Evolutionary conservation across 2,797 vertebrate species (phyloP).

Genomic region (Crenuchus spilurus): DNA sequence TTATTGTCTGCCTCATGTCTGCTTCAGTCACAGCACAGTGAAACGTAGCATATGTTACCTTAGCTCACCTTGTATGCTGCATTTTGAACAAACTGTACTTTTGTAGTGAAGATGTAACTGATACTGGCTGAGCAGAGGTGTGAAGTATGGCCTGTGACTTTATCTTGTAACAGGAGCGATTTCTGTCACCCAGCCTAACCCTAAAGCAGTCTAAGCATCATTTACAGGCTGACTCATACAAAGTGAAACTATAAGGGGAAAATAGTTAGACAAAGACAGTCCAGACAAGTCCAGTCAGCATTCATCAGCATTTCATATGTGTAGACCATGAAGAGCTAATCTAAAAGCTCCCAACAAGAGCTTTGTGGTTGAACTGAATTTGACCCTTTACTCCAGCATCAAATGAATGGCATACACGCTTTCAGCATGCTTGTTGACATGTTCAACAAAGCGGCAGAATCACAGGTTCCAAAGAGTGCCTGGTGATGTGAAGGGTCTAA

Average conservation of each 20-base stretch:
- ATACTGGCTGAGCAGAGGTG: not conserved
- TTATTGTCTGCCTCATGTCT: not conserved
- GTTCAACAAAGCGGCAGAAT: not conserved
- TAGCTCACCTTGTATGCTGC: not conserved
- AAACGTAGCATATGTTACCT: not conserved
- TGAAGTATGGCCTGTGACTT: not conserved
- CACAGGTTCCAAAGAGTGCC: slow-evolving; percentile 1
- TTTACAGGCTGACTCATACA: not conserved
- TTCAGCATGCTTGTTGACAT: slow-evolving; percentile 20
- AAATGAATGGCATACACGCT: slow-evolving; percentile 19
- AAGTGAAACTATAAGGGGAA: not conserved
- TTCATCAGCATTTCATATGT: not conserved
- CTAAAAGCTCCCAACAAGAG: not conserved
- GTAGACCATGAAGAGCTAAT: not conserved
- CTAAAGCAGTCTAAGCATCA: not conserved
- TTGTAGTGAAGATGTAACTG: not conserved
- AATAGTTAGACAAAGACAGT: not conserved
- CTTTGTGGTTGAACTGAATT: slow-evolving; percentile 17
- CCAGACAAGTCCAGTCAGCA: not conserved
- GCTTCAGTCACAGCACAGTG: not conserved
- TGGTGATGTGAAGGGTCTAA: not conserved
- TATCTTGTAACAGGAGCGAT: not conserved
- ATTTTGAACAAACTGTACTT: not conserved
- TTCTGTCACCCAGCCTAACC: not conserved
- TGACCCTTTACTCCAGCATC: slow-evolving; percentile 18